These are phyloP conservation scores for Oscheius sp. DNA, from an alignment of 2,888 invertebrate species.

Conservation along the genomic window DNA sequence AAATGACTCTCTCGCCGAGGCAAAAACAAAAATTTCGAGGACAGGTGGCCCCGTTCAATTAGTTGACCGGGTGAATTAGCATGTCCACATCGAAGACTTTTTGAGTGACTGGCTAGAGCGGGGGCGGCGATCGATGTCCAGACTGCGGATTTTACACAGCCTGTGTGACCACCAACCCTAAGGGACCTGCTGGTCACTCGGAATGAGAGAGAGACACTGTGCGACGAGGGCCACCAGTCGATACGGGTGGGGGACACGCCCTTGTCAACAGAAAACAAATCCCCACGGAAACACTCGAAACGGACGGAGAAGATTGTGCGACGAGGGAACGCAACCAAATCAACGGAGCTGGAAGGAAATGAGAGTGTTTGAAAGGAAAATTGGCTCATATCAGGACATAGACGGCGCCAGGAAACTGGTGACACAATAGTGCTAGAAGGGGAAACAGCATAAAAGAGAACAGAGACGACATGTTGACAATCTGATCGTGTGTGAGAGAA, in stretches of 20 bases:
- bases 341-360: conserved; percentile 1
- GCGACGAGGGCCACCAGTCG: conserved; percentile 5
- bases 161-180: neutral
- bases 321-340: neutral
- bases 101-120: neutral
- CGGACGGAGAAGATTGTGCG: neutral
- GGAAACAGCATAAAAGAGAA: too few relatives aligned
- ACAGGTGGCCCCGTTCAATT: conserved; percentile 26
- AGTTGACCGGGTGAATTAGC: conserved; percentile 15
- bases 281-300: conserved; percentile 33
- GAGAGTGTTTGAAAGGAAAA: neutral
- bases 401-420: conserved; percentile 14
- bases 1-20: neutral
- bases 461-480: too few relatives aligned
- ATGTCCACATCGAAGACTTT: conserved; percentile 23
- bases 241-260: conserved; percentile 15
- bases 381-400: conserved; percentile 22
- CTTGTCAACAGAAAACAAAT: conserved; percentile 38
- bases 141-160: conserved; percentile 18
- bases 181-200: neutral
- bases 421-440: too few relatives aligned
- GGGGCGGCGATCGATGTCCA: conserved; percentile 33
- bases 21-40: conserved; percentile 10
- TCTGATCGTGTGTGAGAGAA: too few relatives aligned
- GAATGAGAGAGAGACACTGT: conserved; percentile 17